Evolutionary conservation across 2,797 vertebrate genomes (phyloP), one percentile per base, ranked within the genome.

Genomic region (Todus mexicanus): DNA sequence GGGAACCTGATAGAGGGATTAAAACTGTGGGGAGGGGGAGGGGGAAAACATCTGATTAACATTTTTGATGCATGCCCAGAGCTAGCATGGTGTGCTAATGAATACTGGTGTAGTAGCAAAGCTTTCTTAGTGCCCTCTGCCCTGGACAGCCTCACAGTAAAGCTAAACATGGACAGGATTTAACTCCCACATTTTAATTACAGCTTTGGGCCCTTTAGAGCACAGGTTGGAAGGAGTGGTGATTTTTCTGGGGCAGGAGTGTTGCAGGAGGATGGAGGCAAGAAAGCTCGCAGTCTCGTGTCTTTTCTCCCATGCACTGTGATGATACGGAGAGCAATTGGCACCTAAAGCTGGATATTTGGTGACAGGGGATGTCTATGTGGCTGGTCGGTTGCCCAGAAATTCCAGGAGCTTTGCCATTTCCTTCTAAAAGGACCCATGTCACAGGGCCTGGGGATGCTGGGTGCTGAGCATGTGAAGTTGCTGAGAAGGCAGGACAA

Each of bases 1-100:
- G 59, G 81, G 95, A 95, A 83, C 42, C 77, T 61, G 81, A 93
- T 74, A 75, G 65, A 74, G 61, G 90, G 84, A 95, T 95, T 95
- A 94, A 90, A 83, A 87, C 65, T 3, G 4, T 64, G 29, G 51
- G 64, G 43, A 94, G 54, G 27, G 65, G 45, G 57, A 74, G n/a
- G 15, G 40, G 40, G 31, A 6, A 76, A 84, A 71, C 4, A 29
- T 43, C 63, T 77, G 76, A 94, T 94, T 94, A 96, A 87, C 84
- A 87, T 90, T 94, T 90, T 26, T 75, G 63, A 75, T 92, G 92
- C 35, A 3, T 56, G 50, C 75, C 50, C 45, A 76, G 65, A 84
- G 88, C 65, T 72, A 80, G 48, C 75, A 61, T 5, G 13, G 11
- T 74, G 54, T 90, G 57, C 27, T 94, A 74, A 94, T 93, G 75